phyloP scores from a whole-genome alignment of 64 coral and sea anemone species.

The Pocillopora damicornis region DNA sequence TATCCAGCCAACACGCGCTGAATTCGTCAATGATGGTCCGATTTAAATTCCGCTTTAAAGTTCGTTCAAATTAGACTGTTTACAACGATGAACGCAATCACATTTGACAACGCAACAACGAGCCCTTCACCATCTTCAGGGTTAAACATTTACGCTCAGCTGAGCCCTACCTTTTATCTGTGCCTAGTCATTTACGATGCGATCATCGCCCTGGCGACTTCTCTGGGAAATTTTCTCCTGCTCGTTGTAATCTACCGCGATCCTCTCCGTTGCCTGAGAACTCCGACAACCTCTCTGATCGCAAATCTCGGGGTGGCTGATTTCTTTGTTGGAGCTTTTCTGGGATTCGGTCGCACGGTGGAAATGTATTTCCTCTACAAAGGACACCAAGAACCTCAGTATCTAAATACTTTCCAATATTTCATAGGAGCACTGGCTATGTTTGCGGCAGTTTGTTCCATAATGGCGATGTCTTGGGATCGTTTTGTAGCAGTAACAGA shows the following conservation, averaged over 20 bases:
- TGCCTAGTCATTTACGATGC: background rate
- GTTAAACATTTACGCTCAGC: conserved; percentile 2
- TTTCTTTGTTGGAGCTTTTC: background rate
- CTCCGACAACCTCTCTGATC: conserved; percentile 3
- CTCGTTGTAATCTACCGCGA: conserved; percentile 5
- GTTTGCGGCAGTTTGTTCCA: background rate
- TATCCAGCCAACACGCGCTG: too few relatives aligned
- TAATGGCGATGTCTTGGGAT: conserved; percentile 18
- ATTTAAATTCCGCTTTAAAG: too few relatives aligned
- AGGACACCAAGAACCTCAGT: background rate
- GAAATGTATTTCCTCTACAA: background rate
- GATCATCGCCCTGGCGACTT: background rate
- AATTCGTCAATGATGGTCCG: background rate
- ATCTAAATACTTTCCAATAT: conserved; percentile 1
- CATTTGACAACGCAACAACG: background rate
- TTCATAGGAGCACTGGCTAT: background rate
- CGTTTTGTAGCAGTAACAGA: conserved; percentile 28
- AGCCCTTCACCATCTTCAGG: background rate
- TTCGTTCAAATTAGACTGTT: background rate
- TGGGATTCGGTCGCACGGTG: background rate
- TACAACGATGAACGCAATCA: background rate
- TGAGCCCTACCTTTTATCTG: conserved; percentile 9
- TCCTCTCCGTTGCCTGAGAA: conserved; percentile 7
- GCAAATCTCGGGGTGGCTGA: conserved; percentile 13
- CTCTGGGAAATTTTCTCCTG: background rate